These are phyloP conservation scores for Gymnodraco acuticeps DNA, from an alignment of 2,797 vertebrate genomes.

Conservation along the genomic window DNA sequence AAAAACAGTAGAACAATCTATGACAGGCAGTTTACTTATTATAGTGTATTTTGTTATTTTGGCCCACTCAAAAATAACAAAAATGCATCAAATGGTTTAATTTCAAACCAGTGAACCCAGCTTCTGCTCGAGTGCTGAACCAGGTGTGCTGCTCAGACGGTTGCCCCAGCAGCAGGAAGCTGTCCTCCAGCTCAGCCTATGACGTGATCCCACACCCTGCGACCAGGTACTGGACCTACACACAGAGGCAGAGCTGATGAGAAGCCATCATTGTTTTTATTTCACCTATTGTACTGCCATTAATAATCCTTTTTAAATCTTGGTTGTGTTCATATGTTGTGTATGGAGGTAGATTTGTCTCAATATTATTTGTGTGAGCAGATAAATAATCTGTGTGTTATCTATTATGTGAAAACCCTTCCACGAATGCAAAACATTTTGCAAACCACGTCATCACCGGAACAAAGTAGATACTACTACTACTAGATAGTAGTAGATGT, in stretches of 20 bases:
- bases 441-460: too few species aligned
- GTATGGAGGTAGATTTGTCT: too few species aligned
- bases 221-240: constrained; percentile 72
- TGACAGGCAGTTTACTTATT: too few species aligned
- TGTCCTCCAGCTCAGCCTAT: constrained; percentile 69
- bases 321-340: constrained; percentile 27
- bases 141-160: constrained; percentile 74
- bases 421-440: too few species aligned
- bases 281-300: background rate
- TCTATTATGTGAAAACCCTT: too few species aligned
- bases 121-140: constrained; percentile 78
- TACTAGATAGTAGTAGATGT: too few species aligned
- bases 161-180: constrained; percentile 68
- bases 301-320: background rate
- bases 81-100: background rate
- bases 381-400: too few species aligned
- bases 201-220: constrained; percentile 68
- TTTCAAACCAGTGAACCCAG: constrained; percentile 78
- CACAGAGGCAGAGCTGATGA: background rate
- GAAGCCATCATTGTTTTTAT: background rate
- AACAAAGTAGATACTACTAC: too few species aligned
- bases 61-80: too few species aligned
- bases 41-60: too few species aligned
- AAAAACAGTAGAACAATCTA: too few species aligned
- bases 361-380: too few species aligned